Evolutionary conservation across 2,113 vertebrate species (phyloP), one percentile per base, ranked within the genome.

Genomic region (Lycaon pictus): DNA sequence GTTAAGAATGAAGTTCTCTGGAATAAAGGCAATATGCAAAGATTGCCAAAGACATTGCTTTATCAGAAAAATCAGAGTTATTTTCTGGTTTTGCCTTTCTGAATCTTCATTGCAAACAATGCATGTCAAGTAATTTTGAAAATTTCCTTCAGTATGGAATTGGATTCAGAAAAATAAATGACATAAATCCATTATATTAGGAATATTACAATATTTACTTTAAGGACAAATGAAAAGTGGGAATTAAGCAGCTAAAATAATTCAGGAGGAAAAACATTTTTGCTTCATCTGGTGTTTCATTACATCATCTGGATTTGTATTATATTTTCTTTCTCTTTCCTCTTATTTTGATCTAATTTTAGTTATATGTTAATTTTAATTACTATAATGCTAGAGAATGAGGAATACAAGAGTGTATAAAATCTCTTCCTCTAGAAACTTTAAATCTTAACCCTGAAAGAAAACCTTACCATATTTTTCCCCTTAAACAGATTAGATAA

Each of bases 81-180:
- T 67, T 74, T 72, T 81, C 71, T 77, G 11, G 12, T 92, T 76
- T 67, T 56, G 48, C 90, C 12, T 32, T 84, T 81, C 27, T 56
- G 3, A 0, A 60, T 32, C 19, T 90, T 80, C 76, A 22, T 43
- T 55, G 37, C 9, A 23, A 93, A 80, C 5, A 67, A 9, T 19
- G 2, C 20, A 58, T 37, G 29, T 25, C 23, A 88, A 84, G 32
- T 29, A 48, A 65, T 79, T 94, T 92, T 65, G 7, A 67, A 87
- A 74, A 80, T 83, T 76, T 12, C 15, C 12, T 93, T 87, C 5
- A 27, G 4, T 80, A 85, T 88, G 8, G 27, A 92, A 55, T 72
- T 88, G n/a, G 3, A 71, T 69, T 90, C 53, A 80, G 17, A 96
- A 56, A 93, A 76, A 55, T 56, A 88, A 92, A 72, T 86, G 23